Evolutionary conservation across 2,113 vertebrate genomes (phyloP), one percentile per base, ranked within the genome.

Genomic region (Myxocyprinus asiaticus): DNA sequence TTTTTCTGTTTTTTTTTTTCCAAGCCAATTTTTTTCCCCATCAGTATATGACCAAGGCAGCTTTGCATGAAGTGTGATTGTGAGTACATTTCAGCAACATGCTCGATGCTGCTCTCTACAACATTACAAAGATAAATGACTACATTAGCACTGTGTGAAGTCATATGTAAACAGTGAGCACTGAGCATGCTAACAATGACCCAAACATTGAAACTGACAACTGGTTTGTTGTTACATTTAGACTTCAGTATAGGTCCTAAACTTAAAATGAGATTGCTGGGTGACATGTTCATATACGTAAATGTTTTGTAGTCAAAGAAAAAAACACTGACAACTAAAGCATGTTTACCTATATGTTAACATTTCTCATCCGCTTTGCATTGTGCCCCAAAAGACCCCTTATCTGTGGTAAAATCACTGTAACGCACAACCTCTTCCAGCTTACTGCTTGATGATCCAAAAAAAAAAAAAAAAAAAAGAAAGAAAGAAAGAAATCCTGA

Each of bases 61-160:
- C 65, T 77, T 45, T 67, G 51, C 65, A 45, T 64, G 55, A 15
- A 12, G 10, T 53, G 14, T 58, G 22, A 33, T 33, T 33, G 22
- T 33, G 61, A 72, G 58, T 66, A 42, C 4, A 4, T 42, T 70
- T 69, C 56, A n/a, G 45, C 6, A 42, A 17, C n/a, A 59, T 14
- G 77, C 65, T 59, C 47, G 9, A 3, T 33, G 22, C 22, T 33
- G 22, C 22, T 42, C 47, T 68, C 47, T 14, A 45, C 9, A 14
- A 79, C 59, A 72, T 67, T 47, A 74, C 64, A 5, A 22, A 51
- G 71, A 80, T 50, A 67, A 75, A 80, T 67, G 63, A 71, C 10
- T 11, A 56, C 53, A 80, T 80, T 75, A 75, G 63, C 15, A 22
- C n/a, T 17, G n/a, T 53, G 66, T 62, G 73, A 63, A 43, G 3